Evolutionary conservation across 2,888 invertebrate species (phyloP), one percentile per base, ranked within the genome.

Genomic region (Euzophera pinguis): DNA sequence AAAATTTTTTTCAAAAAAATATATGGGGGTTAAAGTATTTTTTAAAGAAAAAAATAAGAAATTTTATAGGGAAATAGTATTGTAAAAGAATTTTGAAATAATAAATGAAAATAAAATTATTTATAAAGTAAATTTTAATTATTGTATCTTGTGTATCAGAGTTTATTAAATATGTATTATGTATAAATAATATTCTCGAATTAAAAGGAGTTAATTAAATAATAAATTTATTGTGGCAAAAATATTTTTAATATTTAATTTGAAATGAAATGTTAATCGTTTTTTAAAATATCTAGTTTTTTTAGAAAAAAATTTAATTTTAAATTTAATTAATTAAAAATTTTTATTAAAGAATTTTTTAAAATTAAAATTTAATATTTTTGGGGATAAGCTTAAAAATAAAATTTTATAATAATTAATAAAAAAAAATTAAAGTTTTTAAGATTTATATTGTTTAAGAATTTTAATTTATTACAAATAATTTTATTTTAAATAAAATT

Each of bases 221-320:
- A 22, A 5, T 3, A 22, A 22, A 22, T 2, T 22, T 22, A 22
- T 22, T 22, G 22, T 22, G 5, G 22, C 22, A 22, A 22, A 22
- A 22, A 81, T 91, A 92, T 93, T 91, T 88, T 81, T 50, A 91
- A 93, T 92, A 90, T 73, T 84, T 85, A 87, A 82, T 91, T 93
- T 63, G 93, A 81, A 91, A 90, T 92, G 90, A 93, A 83, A 93
- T 86, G 91, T 92, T 92, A 92, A 79, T 91, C 92, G 91, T 88
- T 92, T 92, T 91, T 91, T 82, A 91, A 90, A 76, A 91, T 93
- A 93, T 93, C 92, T 93, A 91, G 91, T 93, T 93, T 90, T 92
- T 91, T 87, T 90, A 91, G 88, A 92, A 92, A 92, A 72, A 91
- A 82, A 76, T 78, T 81, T 75, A 81, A 81, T 81, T 83, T 81